Evolutionary conservation across 1,140 invertebrate genomes (phyloP).

Genomic region (Drosophila equinoxialis): DNA sequence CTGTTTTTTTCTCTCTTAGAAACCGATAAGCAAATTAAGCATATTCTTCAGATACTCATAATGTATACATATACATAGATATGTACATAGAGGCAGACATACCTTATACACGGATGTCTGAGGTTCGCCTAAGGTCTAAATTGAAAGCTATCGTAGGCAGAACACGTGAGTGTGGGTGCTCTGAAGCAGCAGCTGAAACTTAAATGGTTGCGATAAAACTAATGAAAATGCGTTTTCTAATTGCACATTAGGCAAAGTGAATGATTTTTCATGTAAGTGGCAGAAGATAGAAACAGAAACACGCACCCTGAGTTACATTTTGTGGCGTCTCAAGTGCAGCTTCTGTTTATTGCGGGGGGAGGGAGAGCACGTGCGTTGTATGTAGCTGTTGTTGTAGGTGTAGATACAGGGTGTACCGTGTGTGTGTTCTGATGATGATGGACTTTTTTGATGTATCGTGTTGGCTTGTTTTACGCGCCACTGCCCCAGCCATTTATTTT

Average conservation of each 20-base stretch:
- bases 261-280: conserved; percentile 68
- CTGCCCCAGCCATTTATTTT: conserved; percentile 76
- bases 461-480: conserved; percentile 73
- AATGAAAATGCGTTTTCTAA: conserved; percentile 82
- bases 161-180: not conserved
- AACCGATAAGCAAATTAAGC: conserved; percentile 59
- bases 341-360: conserved; percentile 60
- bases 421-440: conserved; percentile 13
- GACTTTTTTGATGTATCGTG: conserved; percentile 66
- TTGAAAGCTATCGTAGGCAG: conserved; percentile 61
- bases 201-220: conserved; percentile 79
- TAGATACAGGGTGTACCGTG: not conserved
- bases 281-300: conserved; percentile 16
- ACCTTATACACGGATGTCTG: conserved; percentile 19
- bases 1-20: conserved; percentile 43
- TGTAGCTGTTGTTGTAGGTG: conserved; percentile 4
- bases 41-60: conserved; percentile 50
- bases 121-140: conserved; percentile 20
- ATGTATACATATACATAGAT: not conserved
- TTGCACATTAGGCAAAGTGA: conserved; percentile 82
- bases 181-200: conserved; percentile 53
- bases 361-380: conserved; percentile 37
- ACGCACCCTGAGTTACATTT: conserved; percentile 4
- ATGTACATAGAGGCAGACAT: not conserved
- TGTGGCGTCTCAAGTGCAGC: conserved; percentile 69